A percentile compares a stretch with the other conserved stretches of the same genome.
Conservation (phyloP, 2,113 vertebrate species). For the Channa argus region DNA sequence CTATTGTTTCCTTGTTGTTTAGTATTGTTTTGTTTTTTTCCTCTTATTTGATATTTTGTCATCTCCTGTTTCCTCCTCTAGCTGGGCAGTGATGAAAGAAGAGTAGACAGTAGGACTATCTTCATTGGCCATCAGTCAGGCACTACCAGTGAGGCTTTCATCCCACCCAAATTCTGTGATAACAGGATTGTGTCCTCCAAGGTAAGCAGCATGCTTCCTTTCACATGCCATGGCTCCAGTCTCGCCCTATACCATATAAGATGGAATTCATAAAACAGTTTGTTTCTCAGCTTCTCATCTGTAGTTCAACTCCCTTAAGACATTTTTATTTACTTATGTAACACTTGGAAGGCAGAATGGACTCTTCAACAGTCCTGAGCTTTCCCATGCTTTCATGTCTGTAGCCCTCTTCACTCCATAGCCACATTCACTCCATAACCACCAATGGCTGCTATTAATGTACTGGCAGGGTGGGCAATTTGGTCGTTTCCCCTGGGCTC, state of each 20-base stretch:
- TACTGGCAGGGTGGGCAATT: constrained; percentile 54
- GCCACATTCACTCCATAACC: constrained; percentile 33
- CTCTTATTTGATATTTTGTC: not conserved
- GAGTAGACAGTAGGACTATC: constrained; percentile 92
- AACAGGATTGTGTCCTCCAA: constrained; percentile 98
- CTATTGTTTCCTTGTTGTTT: too few species aligned
- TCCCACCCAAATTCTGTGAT: constrained; percentile 93
- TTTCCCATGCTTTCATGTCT: constrained; percentile 19
- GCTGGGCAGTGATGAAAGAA: constrained; percentile 92
- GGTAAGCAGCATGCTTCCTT: constrained; percentile 81
- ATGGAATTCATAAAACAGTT: constrained; percentile 8
- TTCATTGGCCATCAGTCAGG: constrained; percentile 88
- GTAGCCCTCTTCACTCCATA: constrained; percentile 37
- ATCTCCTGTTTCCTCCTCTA: constrained; percentile 54
- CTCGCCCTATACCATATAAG: not conserved
- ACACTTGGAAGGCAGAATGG: constrained; percentile 43
- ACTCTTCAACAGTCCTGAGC: constrained; percentile 25
- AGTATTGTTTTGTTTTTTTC: not conserved
- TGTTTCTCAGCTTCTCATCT: constrained; percentile 25
- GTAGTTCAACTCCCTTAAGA: constrained; percentile 24
- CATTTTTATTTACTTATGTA: constrained; percentile 34
- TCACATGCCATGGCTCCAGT: not conserved
- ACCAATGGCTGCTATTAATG: constrained; percentile 65
- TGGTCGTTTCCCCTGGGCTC: constrained; percentile 27
- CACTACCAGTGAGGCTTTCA: constrained; percentile 84